Conservation (phyloP, 2,888 invertebrate genomes). For the Dasysyrphus tricinctus region DNA sequence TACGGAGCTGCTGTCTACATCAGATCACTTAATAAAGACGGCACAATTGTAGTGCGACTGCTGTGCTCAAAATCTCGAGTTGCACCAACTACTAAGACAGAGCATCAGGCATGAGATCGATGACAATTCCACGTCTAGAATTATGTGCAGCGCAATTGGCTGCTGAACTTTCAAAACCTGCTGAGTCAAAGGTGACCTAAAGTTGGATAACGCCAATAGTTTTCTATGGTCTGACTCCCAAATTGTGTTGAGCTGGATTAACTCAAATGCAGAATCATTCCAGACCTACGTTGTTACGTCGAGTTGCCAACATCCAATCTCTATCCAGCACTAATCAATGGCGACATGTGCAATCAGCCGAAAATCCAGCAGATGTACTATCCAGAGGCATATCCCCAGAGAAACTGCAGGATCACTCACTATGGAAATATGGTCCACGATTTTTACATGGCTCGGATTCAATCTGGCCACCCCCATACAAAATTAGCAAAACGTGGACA, state of each 20-base stretch:
- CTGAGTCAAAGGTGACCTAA: neutral
- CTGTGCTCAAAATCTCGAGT: constrained; percentile 5
- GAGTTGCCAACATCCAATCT: no score
- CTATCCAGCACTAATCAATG: no score
- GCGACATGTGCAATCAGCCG: no score
- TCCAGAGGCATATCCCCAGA: neutral
- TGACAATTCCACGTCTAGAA: constrained; percentile 44
- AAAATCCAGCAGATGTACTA: neutral
- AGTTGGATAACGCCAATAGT: neutral
- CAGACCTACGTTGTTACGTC: no score
- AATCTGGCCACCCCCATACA: neutral
- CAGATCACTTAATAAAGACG: no score
- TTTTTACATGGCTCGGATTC: neutral
- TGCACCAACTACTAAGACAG: neutral
- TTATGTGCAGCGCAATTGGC: constrained; percentile 14
- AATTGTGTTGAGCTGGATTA: no score
- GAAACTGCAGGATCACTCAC: neutral
- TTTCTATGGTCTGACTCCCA: no score
- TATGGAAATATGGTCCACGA: neutral
- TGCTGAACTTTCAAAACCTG: neutral
- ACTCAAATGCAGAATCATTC: no score
- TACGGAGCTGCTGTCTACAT: no score
- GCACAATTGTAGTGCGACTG: no score
- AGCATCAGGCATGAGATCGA: neutral
- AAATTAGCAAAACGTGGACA: no score